phyloP scores from a whole-genome alignment of 2,113 vertebrate species.

The Laticauda laticaudata region DNA sequence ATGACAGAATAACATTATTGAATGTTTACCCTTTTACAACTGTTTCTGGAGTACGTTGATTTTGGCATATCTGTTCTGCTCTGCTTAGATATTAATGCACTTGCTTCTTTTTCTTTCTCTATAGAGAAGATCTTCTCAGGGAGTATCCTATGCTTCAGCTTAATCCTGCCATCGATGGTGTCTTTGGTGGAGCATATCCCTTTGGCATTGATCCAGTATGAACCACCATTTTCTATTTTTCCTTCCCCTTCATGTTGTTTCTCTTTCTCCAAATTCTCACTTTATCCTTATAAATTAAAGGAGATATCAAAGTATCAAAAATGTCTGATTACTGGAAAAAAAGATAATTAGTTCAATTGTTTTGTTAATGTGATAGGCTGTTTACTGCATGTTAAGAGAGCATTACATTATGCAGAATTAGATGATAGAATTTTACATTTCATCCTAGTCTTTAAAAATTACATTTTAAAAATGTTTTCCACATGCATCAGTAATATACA shows the following conservation, averaged over 20 bases:
- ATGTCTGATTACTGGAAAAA: not conserved
- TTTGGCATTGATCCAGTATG: constrained; percentile 96
- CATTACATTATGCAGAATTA: not conserved
- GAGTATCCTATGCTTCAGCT: constrained; percentile 80
- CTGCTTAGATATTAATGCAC: not conserved
- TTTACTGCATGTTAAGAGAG: not conserved
- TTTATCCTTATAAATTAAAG: not conserved
- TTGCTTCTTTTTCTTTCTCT: not conserved
- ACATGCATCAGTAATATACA: not conserved
- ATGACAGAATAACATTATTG: not conserved
- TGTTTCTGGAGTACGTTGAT: too few species aligned
- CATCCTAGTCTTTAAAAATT: not conserved
- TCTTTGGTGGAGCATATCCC: constrained; percentile 90
- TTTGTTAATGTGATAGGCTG: not conserved
- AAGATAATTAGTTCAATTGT: not conserved
- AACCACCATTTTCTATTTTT: constrained; percentile 1
- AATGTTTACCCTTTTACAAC: not conserved
- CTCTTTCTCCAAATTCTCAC: not conserved
- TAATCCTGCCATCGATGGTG: constrained; percentile 82
- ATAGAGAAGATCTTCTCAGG: constrained; percentile 75
- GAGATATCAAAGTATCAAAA: not conserved
- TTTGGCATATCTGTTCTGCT: not conserved
- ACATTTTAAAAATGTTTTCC: not conserved
- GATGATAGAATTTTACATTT: not conserved
- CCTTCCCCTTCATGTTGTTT: not conserved